phyloP scores from a whole-genome alignment of 2,888 invertebrate species.

The Melanophora roralis region DNA sequence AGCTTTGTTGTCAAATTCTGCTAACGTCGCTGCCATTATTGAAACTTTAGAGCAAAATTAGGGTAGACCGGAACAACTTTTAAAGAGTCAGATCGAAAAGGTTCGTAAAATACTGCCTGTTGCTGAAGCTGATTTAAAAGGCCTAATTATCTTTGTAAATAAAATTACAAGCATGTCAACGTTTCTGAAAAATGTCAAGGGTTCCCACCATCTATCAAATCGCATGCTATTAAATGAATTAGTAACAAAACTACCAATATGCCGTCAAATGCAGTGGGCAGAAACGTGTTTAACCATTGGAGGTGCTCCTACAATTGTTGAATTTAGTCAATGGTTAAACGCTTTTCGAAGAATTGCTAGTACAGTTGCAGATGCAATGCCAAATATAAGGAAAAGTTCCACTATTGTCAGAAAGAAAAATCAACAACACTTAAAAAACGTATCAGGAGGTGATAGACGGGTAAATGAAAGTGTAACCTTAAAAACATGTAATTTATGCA shows the following conservation, averaged over 20 bases:
- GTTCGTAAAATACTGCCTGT: not conserved
- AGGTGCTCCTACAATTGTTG: not conserved
- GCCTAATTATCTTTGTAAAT: no score
- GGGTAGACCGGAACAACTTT: constrained; percentile 16
- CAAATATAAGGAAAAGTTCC: no score
- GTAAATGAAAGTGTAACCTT: not conserved
- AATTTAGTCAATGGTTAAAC: constrained; percentile 24
- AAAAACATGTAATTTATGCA: not conserved
- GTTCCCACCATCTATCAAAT: constrained; percentile 4
- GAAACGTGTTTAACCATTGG: no score
- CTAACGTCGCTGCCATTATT: constrained; percentile 25
- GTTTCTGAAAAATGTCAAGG: constrained; percentile 19
- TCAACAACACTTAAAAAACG: not conserved
- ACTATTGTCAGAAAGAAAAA: no score
- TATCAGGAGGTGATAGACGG: not conserved
- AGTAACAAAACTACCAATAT: no score
- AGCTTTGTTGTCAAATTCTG: constrained; percentile 10
- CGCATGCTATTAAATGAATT: constrained; percentile 1
- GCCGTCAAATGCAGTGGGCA: no score
- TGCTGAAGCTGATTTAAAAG: constrained; percentile 3
- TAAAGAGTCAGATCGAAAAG: constrained; percentile 34
- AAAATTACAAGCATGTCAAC: constrained; percentile 31
- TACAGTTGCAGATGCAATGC: no score
- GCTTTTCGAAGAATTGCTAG: no score
- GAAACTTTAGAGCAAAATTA: no score